Evolutionary conservation across 2,797 vertebrate genomes (phyloP), one percentile per base, ranked within the genome.

Genomic region (Antrozous pallidus): DNA sequence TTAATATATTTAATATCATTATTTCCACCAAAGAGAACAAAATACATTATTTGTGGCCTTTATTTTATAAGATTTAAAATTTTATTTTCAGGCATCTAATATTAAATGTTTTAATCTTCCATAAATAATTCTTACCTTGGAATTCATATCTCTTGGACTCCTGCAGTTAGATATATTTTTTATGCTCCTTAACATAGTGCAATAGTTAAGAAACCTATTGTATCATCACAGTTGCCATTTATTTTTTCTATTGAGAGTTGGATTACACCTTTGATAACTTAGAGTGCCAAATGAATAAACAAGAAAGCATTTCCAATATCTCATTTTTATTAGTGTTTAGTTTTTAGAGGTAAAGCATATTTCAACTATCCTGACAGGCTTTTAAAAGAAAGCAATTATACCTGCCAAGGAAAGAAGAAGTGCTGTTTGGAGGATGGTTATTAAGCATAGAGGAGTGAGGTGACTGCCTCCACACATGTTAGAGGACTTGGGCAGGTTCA

Each of bases 221-320:
- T 71, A 16, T 33, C 11, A 79, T 31, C 45, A 89, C 8, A 83
- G 16, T 65, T 75, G 11, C 8, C 75, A n/a, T 75, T 89, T 75
- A 65, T 63, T 83, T 80, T 88, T 83, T 94, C n/a, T 85, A 22
- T 73, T 42, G 38, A 79, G 87, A 83, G 36, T 18, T 75, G 9
- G 9, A 33, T 74, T 83, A 84, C 2, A 79, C 5, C 28, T 88
- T 94, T 92, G 49, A 78, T 94, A 75, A 88, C 82, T 92, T 91
- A 86, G 74, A 94, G 90, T 87, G 61, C 3, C 45, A 88, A 86
- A 51, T 91, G 31, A 96, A 90, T 84, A 78, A 94, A 94, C 75
- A 91, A 87, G 36, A 38, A 61, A 56, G 42, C 6, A 2, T 61
- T 61, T 81, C 65, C 82, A 77, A 88, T 71, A 49, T 91, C 78